A percentile compares a stretch with the other conserved stretches of the same genome.
phyloP scores from a whole-genome alignment of 2,888 invertebrate species.

The Ormyrus nitidulus region DNA sequence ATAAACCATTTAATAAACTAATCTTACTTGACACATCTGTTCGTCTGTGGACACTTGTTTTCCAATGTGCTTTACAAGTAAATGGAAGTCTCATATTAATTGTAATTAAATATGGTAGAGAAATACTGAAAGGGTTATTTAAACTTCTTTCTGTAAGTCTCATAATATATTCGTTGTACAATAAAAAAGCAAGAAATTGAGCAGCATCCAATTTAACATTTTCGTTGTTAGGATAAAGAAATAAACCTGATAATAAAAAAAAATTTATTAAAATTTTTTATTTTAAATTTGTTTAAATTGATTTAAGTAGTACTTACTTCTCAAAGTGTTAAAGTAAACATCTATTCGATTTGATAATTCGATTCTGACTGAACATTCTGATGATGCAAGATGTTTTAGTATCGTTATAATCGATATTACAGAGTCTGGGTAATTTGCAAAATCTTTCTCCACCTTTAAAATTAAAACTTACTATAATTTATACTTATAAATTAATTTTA shows the following conservation, averaged over 20 bases:
- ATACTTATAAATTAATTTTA: not conserved
- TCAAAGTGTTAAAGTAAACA: conserved; percentile 75
- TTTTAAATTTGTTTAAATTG: conserved; percentile 27
- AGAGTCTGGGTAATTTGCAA: conserved; percentile 77
- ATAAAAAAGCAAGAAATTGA: conserved; percentile 76
- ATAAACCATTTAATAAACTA: conserved; percentile 50
- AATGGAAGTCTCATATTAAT: conserved; percentile 76
- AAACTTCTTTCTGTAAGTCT: conserved; percentile 59
- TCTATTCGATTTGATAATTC: conserved; percentile 77
- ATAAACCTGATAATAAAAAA: conserved; percentile 73
- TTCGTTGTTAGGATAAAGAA: conserved; percentile 78
- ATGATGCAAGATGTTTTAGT: conserved; percentile 77
- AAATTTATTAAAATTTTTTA: conserved; percentile 18
- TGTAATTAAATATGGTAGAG: conserved; percentile 76
- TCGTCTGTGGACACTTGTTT: conserved; percentile 73
- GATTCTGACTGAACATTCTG: conserved; percentile 78
- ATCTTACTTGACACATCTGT: conserved; percentile 67
- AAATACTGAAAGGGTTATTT: conserved; percentile 68
- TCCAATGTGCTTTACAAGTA: conserved; percentile 76
- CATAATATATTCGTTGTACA: conserved; percentile 75
- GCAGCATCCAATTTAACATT: conserved; percentile 76
- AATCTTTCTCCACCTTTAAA: conserved; percentile 75
- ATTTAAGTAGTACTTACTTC: conserved; percentile 71
- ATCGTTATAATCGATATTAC: conserved; percentile 76
- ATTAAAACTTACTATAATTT: conserved; percentile 21